phyloP scores from a whole-genome alignment of 2,888 invertebrate genomes.

The Pachycephus smyrnensis region DNA sequence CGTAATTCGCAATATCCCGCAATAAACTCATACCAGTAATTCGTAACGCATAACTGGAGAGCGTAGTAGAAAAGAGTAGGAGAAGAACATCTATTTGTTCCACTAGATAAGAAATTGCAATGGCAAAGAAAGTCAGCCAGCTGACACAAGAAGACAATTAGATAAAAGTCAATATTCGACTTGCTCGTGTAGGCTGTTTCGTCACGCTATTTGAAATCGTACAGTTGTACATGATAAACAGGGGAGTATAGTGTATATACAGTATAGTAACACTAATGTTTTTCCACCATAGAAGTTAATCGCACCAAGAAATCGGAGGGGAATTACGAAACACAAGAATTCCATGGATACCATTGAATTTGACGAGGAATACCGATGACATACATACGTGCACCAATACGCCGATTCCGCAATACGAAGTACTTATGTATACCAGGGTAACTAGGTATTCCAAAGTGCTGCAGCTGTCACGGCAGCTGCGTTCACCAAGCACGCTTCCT shows the following conservation, averaged over 20 bases:
- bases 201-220: not conserved
- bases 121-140: not conserved
- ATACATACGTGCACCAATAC: not conserved
- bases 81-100: not conserved
- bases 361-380: not conserved
- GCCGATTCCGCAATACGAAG: not conserved
- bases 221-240: not conserved
- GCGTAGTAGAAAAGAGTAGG: not conserved
- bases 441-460: conserved; percentile 21
- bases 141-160: not conserved
- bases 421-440: not conserved
- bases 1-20: not conserved
- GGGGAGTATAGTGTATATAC: not conserved
- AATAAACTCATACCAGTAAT: not conserved
- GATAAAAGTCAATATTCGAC: not conserved
- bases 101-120: not conserved
- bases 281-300: no score
- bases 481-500: not conserved
- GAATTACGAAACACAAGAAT: no score
- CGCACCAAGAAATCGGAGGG: no score
- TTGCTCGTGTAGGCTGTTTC: not conserved
- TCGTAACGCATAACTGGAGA: not conserved
- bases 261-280: not conserved
- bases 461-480: conserved; percentile 42
- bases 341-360: not conserved